These are phyloP conservation scores for Halcyon malimbica DNA, from an alignment of 2,113 vertebrate genomes.

Conservation along the genomic window DNA sequence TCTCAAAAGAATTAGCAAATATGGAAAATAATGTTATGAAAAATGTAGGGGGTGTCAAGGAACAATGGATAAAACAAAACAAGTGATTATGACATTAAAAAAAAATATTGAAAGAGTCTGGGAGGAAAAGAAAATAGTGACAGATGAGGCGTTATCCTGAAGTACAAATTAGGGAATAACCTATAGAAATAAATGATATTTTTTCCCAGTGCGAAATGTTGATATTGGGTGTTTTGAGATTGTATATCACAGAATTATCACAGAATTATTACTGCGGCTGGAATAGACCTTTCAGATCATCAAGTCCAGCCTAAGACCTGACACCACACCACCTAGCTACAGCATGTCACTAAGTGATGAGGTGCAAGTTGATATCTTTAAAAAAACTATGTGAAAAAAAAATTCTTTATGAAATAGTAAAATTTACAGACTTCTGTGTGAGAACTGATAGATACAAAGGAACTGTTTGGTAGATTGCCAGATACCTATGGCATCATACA, in stretches of 20 bases:
- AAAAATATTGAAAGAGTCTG: background rate
- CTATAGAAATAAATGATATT: background rate
- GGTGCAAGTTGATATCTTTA: background rate
- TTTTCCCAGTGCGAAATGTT: background rate
- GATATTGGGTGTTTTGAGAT: background rate
- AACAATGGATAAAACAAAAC: background rate
- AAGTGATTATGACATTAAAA: background rate
- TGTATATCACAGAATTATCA: background rate
- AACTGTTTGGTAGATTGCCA: background rate
- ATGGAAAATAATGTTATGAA: background rate
- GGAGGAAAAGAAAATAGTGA: background rate
- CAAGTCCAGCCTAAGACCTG: too few relatives aligned
- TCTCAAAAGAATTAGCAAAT: background rate
- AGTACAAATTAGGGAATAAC: background rate
- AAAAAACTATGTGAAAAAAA: background rate
- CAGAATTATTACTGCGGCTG: too few relatives aligned
- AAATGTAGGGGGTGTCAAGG: background rate
- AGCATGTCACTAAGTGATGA: background rate
- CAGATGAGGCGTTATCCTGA: background rate
- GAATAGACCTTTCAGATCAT: too few relatives aligned
- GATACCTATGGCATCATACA: background rate
- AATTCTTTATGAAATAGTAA: background rate
- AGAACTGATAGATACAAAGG: background rate
- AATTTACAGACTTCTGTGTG: background rate
- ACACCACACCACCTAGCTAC: too few relatives aligned